Conservation (phyloP, 2,888 invertebrate genomes). For the Aromia moschata region DNA sequence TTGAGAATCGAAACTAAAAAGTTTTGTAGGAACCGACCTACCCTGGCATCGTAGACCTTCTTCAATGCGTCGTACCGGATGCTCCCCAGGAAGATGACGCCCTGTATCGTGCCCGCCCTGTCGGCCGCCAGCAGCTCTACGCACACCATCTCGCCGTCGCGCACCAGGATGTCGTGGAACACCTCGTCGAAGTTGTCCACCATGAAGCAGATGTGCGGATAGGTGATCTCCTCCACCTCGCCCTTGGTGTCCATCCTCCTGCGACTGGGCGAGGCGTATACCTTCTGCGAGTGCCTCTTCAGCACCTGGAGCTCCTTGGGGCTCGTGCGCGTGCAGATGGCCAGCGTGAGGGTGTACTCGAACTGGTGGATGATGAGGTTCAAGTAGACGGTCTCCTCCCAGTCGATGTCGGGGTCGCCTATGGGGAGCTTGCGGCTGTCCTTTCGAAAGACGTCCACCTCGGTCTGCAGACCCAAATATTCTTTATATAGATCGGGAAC, state of each 20-base stretch:
- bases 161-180: constrained; percentile 95
- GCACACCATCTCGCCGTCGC: constrained; percentile 99
- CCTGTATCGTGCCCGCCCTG: constrained; percentile 83
- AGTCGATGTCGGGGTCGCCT: constrained; percentile 95
- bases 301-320: constrained; percentile 97
- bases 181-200: constrained; percentile 99
- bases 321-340: constrained; percentile 97
- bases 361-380: constrained; percentile 98
- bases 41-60: constrained; percentile 95
- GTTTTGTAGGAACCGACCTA: no score
- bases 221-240: constrained; percentile 97
- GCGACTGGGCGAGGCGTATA: constrained; percentile 97
- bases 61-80: constrained; percentile 97
- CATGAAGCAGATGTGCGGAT: constrained; percentile 99
- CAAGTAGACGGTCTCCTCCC: constrained; percentile 99
- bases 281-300: constrained; percentile 87
- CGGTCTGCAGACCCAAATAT: constrained; percentile 73
- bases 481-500: no score
- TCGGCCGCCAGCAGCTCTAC: constrained; percentile 96
- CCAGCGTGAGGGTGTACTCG: constrained; percentile 96
- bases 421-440: constrained; percentile 97
- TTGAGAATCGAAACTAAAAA: no score
- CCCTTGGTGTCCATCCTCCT: constrained; percentile 98
- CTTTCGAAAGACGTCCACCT: constrained; percentile 96
- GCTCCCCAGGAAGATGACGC: constrained; percentile 96